Evolutionary conservation across 1,140 invertebrate species (phyloP).

Genomic region (Cydia splendana): DNA sequence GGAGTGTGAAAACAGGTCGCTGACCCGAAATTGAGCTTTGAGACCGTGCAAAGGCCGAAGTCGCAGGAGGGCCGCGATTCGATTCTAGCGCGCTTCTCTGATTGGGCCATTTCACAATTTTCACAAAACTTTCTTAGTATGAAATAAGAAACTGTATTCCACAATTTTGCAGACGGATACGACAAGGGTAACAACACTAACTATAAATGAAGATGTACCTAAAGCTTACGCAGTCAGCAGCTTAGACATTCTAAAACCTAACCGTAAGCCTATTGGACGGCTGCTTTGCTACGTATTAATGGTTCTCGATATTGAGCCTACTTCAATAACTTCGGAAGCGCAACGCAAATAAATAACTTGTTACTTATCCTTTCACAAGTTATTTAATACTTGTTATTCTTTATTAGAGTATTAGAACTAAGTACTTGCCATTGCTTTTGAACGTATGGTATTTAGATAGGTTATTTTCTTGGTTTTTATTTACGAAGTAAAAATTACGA

Average conservation of each 20-base stretch:
- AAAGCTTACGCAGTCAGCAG: neutral
- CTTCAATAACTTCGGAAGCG: neutral
- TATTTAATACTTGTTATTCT: neutral
- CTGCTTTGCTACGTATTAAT: conserved; percentile 15
- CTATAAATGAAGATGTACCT: conserved; percentile 12
- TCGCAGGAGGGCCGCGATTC: too few relatives aligned
- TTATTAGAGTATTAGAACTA: neutral
- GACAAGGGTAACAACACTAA: neutral
- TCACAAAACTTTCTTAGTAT: neutral
- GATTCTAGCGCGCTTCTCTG: too few relatives aligned
- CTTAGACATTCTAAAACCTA: neutral
- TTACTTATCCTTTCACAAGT: neutral
- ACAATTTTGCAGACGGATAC: neutral
- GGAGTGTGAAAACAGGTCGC: too few relatives aligned
- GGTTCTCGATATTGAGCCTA: neutral
- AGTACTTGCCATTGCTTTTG: neutral
- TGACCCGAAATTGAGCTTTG: too few relatives aligned
- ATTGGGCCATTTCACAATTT: neutral
- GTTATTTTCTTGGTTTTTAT: too few relatives aligned
- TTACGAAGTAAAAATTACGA: too few relatives aligned
- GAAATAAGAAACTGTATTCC: neutral
- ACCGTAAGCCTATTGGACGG: conserved; percentile 10
- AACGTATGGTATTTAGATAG: neutral
- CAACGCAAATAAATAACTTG: neutral
- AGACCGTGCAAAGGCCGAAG: too few relatives aligned